Evolutionary conservation across 2,113 vertebrate species (phyloP), one percentile per base, ranked within the genome.

Genomic region (Vanacampus margaritifer): DNA sequence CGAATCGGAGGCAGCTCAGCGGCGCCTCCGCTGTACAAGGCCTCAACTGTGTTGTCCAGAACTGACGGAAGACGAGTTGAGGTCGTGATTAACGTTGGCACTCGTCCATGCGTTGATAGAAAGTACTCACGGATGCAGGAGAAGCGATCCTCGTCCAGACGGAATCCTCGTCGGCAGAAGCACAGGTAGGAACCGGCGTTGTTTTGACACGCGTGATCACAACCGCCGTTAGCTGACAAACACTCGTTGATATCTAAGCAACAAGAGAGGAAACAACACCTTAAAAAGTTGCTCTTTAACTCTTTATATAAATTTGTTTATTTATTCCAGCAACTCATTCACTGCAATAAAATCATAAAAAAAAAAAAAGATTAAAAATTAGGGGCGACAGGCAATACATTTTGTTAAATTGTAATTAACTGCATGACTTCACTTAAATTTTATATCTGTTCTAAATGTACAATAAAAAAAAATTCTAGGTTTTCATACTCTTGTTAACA

Each of bases 241-340:
- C 96, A 99, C 80, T 99, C 97, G 0, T 99, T 94, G 73, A 95
- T 88, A 12, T 99, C 97, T 99, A 6, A 2, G 64, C 84, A 80
- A 72, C 78, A 81, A 80, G 24, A 81, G 9, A 28, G 64, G 60
- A 39, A 24, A 74, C 61, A 72, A 46, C 3, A 17, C 13, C 23
- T 11, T 11, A 16, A 13, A 35, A 23, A 62, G n/a, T 23, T 41
- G 21, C 12, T 43, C 41, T 14, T 13, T 43, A 43, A 16, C 13
- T 4, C n/a, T n/a, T n/a, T n/a, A n/a, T n/a, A n/a, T n/a, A n/a
- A n/a, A n/a, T n/a, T n/a, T n/a, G n/a, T n/a, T n/a, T n/a, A n/a
- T n/a, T n/a, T n/a, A n/a, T n/a, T n/a, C n/a, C n/a, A n/a, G n/a
- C n/a, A n/a, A n/a, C n/a, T n/a, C n/a, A n/a, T n/a, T n/a, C n/a